Evolutionary conservation across 2,113 vertebrate species (phyloP), one percentile per base, ranked within the genome.

Genomic region (Lipophrys pholis): DNA sequence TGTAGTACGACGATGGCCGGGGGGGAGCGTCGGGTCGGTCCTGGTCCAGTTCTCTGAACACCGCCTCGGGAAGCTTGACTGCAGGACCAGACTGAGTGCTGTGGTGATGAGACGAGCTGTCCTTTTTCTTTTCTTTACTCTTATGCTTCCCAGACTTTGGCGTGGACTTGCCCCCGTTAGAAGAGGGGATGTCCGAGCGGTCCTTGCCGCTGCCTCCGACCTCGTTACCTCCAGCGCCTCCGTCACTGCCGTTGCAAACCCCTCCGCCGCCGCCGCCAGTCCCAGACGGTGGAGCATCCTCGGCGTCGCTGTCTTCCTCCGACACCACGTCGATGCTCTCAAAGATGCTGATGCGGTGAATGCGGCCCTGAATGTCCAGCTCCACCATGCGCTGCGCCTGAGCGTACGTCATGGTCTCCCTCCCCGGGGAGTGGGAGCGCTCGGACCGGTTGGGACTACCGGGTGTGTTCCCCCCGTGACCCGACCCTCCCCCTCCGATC

Each of bases 351-450:
- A 99, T 97, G 73, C 97, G 95, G 72, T 99, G 98, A 57, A 99
- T 94, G 0, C 96, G 96, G 42, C 98, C 98, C 0, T 98, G 96
- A 65, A 99, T 90, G 67, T 99, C 98, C 84, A 98, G 95, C 84
- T 99, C 98, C 54, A 99, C 98, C 95, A 99, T 96, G 61, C 97
- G 96, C 77, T 99, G 98, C 4, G 98, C 97, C 84, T 99, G 97
- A 0, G 97, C 97, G 0, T 99, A 98, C 6, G 96, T 99, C 97
- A 99, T 98, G 36, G 97, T 96, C 84, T 99, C 98, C 5, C 97
- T 94, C 57, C 95, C 93, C 0, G 98, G 98, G 0, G 98, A 99
- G 81, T 97, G 95, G 0, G 97, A 99, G 5, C 89, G 91, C 52
- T 99, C 97, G 0, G 98, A 99, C n/a, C 93, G 93, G 69, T 90